Conservation (phyloP, 2,888 invertebrate genomes). For the Eupithecia vulgata region DNA sequence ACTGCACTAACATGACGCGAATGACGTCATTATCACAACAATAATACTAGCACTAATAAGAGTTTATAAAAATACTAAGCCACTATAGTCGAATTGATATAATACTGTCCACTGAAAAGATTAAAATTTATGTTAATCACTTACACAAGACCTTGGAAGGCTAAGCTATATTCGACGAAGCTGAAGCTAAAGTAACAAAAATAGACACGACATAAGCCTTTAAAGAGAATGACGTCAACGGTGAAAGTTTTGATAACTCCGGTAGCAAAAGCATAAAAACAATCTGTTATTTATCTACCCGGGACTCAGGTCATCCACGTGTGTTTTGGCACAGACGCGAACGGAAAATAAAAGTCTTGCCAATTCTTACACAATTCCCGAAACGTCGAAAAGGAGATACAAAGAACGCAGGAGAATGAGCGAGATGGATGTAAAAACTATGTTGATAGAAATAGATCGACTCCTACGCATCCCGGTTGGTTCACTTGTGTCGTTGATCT, state of each 20-base stretch:
- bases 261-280: constrained; percentile 29
- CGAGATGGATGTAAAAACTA: constrained; percentile 62
- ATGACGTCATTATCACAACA: constrained; percentile 48
- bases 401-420: constrained; percentile 45
- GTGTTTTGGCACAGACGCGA: constrained; percentile 70
- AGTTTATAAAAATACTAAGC: constrained; percentile 55
- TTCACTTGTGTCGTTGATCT: constrained; percentile 79
- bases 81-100: constrained; percentile 40
- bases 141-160: constrained; percentile 54
- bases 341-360: constrained; percentile 67
- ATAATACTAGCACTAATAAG: constrained; percentile 51
- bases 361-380: constrained; percentile 77
- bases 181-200: constrained; percentile 40
- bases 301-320: constrained; percentile 68
- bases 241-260: constrained; percentile 24
- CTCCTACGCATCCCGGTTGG: constrained; percentile 72
- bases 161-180: constrained; percentile 38
- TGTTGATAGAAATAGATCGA: constrained; percentile 72
- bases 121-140: constrained; percentile 48
- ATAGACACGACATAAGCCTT: constrained; percentile 32
- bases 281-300: constrained; percentile 47
- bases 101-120: constrained; percentile 55
- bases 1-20: constrained; percentile 62
- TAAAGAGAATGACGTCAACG: constrained; percentile 31
- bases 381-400: constrained; percentile 53